A percentile compares a stretch with the other conserved stretches of the same genome.
These are phyloP conservation scores for Cynaeus angustus DNA, from an alignment of 2,888 invertebrate species.

Conservation along the genomic window DNA sequence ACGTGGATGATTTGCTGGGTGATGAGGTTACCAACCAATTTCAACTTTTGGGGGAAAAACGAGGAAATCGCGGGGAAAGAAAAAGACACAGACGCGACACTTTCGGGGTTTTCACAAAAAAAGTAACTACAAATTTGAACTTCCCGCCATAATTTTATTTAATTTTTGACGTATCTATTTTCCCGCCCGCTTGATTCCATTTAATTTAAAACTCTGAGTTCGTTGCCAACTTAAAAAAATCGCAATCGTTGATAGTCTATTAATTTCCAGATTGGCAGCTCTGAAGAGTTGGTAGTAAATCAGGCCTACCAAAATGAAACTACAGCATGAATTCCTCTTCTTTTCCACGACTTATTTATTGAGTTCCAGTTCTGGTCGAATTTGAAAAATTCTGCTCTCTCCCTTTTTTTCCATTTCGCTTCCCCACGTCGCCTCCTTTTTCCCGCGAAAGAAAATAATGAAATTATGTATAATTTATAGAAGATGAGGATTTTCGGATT, in stretches of 20 bases:
- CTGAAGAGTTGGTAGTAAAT: too few relatives aligned
- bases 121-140: too few relatives aligned
- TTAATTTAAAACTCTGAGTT: too few relatives aligned
- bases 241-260: too few relatives aligned
- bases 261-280: too few relatives aligned
- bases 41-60: conserved; percentile 5
- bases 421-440: conserved; percentile 8
- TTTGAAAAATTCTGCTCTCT: neutral
- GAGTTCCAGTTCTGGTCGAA: neutral
- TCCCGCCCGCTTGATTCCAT: too few relatives aligned
- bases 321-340: too few relatives aligned
- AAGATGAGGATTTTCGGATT: conserved; percentile 67
- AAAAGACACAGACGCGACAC: neutral
- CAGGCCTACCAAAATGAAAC: too few relatives aligned
- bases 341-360: too few relatives aligned
- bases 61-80: neutral
- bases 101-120: neutral
- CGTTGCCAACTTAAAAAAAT: too few relatives aligned
- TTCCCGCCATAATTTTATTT: too few relatives aligned
- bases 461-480: conserved; percentile 67
- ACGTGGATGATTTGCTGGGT: conserved; percentile 36
- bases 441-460: conserved; percentile 59
- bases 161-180: too few relatives aligned
- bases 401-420: neutral
- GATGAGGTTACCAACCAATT: conserved; percentile 39